phyloP scores from a whole-genome alignment of 2,888 invertebrate genomes.

The Conus canariensis region DNA sequence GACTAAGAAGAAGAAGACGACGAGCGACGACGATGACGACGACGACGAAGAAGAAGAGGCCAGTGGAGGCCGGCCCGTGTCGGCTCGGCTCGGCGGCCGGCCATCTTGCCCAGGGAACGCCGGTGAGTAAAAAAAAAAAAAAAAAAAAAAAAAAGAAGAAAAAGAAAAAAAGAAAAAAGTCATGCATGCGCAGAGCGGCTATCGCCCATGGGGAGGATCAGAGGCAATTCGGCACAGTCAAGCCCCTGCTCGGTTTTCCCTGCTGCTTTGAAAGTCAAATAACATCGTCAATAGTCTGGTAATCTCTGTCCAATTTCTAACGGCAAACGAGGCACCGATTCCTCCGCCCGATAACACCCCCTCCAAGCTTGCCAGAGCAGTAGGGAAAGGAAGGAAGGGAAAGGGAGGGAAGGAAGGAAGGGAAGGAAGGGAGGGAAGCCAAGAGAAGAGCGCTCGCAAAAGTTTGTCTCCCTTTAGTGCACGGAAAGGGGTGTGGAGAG shows the following conservation, averaged over 20 bases:
- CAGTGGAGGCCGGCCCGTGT: too few species aligned
- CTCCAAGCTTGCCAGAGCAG: neutral
- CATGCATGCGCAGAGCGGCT: neutral
- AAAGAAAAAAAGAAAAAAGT: neutral
- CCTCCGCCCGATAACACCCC: slow-evolving; percentile 6
- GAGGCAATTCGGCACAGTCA: slow-evolving; percentile 21
- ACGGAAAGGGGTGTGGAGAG: neutral
- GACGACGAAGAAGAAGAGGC: neutral
- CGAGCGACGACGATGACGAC: too few species aligned
- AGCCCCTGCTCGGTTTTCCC: slow-evolving; percentile 32
- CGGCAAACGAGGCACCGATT: slow-evolving; percentile 33
- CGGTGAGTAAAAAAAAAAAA: too few species aligned
- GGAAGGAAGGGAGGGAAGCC: neutral
- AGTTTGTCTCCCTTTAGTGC: too few species aligned
- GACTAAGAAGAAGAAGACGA: too few species aligned
- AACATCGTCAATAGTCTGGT: slow-evolving; percentile 32
- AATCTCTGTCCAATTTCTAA: slow-evolving; percentile 42
- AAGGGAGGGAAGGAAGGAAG: neutral
- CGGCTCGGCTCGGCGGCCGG: too few species aligned
- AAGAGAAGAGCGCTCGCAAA: neutral
- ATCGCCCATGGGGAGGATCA: neutral
- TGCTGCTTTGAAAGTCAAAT: slow-evolving; percentile 42
- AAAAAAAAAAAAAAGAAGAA: neutral
- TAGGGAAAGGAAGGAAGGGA: neutral
- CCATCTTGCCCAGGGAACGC: neutral